Evolutionary conservation across 2,113 vertebrate species (phyloP), one percentile per base, ranked within the genome.

Genomic region (Cephalopterus ornatus): DNA sequence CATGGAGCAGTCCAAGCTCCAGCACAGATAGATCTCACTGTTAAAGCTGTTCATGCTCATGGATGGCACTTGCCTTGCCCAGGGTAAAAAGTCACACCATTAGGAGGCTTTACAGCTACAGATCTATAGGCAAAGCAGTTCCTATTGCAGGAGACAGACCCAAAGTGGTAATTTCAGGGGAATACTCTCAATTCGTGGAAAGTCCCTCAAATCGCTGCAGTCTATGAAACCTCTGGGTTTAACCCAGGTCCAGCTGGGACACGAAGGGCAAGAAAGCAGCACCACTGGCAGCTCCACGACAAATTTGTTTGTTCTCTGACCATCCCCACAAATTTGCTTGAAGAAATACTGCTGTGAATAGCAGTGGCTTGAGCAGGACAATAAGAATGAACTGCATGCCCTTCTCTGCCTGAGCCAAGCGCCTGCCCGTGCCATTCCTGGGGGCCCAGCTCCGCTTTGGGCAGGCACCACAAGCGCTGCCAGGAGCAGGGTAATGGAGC

Each of bases 381-480:
- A 27, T 1, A 46, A 49, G 74, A 83, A 49, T 19, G 15, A 58
- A 41, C 5, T 2, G 1, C 1, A 1, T 12, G 32, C 33, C 28
- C 56, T 59, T 12, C 35, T 46, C 49, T 24, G 68, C 8, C 32
- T 5, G 1, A 1, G 0, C n/a, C 61, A 35, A n/a, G 17, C 63
- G 39, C 19, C 24, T 5, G 14, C 18, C n/a, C 0, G 0, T 11
- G 49, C 59, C 1, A 0, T 6, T 61, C 35, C 59, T 9, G 21
- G 16, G 23, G 33, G 22, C 42, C 2, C 1, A 32, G 1, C 28
- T 50, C 44, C 0, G 9, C 78, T 33, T 2, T 1, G 6, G 24
- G 72, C 28, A 58, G 49, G 41, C 2, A 0, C 24, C 7, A 9
- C 10, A 2, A 1, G 12, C 0, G 0, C 62, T 44, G 55, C 12